These are phyloP conservation scores for Phycodurus eques DNA, from an alignment of 2,113 vertebrate species.

Conservation along the genomic window DNA sequence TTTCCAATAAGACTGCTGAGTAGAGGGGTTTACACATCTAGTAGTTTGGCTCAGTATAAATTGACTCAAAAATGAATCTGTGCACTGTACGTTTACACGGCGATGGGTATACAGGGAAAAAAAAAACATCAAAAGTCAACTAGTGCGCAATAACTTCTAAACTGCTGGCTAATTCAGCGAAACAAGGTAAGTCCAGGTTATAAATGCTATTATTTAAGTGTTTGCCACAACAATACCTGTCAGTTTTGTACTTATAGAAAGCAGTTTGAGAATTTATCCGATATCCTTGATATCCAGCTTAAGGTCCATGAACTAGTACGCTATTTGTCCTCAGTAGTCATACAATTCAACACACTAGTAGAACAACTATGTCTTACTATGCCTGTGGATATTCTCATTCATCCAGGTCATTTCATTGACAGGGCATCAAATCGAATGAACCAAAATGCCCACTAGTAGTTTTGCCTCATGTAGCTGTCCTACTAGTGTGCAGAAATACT, in stretches of 20 bases:
- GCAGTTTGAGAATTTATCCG: background rate
- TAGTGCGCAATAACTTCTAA: conserved; percentile 2
- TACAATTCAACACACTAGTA: background rate
- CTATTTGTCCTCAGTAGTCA: background rate
- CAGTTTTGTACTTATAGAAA: background rate
- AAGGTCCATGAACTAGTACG: background rate
- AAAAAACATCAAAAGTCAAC: conserved; percentile 9
- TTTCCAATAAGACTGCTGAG: conserved; percentile 55
- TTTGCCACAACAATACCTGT: conserved; percentile 25
- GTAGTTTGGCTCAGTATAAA: conserved; percentile 74
- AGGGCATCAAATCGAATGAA: too few species aligned
- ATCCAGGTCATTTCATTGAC: too few species aligned
- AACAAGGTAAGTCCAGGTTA: conserved; percentile 15
- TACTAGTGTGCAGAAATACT: too few species aligned
- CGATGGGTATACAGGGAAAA: conserved; percentile 49
- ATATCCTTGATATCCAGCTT: background rate
- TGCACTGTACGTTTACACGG: conserved; percentile 61
- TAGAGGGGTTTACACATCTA: conserved; percentile 52
- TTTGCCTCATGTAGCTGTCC: too few species aligned
- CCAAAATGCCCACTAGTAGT: too few species aligned
- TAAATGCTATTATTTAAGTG: conserved; percentile 38
- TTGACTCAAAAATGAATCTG: conserved; percentile 58
- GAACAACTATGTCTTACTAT: background rate
- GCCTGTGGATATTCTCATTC: too few species aligned
- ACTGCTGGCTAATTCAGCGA: conserved; percentile 22